phyloP scores from a whole-genome alignment of 2,113 vertebrate genomes.

The Cheilinus undulatus region DNA sequence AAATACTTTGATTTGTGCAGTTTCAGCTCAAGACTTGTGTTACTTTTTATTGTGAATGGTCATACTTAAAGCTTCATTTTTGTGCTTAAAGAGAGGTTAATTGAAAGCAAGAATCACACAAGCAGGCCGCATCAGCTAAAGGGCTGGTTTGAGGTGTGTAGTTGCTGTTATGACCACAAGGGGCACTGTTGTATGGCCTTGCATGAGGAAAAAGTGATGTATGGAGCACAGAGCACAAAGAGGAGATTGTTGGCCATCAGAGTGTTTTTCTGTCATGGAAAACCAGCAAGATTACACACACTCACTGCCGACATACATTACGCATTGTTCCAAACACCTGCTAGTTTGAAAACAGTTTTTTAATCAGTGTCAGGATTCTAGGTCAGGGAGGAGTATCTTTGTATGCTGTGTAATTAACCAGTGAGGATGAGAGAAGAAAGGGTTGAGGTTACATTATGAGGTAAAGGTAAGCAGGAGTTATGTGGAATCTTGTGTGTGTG shows the following conservation, averaged over 20 bases:
- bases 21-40: neutral
- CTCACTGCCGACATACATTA: constrained; percentile 2
- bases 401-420: neutral
- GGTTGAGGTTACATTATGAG: constrained; percentile 45
- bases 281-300: constrained; percentile 44
- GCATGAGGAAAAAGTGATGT: constrained; percentile 27
- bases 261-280: constrained; percentile 60
- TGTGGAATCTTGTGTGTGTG: constrained; percentile 78
- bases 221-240: constrained; percentile 62
- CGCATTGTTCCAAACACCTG: constrained; percentile 55
- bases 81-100: constrained; percentile 20
- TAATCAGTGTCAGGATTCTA: constrained; percentile 44
- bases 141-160: constrained; percentile 23
- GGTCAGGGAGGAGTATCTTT: constrained; percentile 31
- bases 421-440: constrained; percentile 25
- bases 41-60: constrained; percentile 5
- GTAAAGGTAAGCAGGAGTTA: constrained; percentile 72
- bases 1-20: constrained; percentile 39
- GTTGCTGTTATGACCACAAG: constrained; percentile 62
- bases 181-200: constrained; percentile 75
- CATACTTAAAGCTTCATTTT: neutral
- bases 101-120: constrained; percentile 2
- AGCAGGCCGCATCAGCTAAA: neutral
- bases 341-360: constrained; percentile 32
- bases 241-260: constrained; percentile 62